Percentiles rank a stretch among this genome's conserved stretches.
These are phyloP conservation scores for Puffinus mauretanicus DNA, from an alignment of 2,113 vertebrate genomes.

Conservation along the genomic window DNA sequence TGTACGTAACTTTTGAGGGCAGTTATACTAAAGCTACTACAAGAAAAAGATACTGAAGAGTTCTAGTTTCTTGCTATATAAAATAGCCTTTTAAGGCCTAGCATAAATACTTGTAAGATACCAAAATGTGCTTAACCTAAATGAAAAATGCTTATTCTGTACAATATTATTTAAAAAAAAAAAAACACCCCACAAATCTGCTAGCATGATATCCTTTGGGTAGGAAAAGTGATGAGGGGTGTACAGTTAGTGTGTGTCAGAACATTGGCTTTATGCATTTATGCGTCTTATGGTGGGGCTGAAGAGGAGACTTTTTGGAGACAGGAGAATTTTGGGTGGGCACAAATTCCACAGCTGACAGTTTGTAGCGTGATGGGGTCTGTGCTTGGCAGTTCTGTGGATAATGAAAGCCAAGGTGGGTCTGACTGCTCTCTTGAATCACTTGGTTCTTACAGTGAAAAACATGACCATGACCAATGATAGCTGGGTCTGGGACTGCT, in stretches of 20 bases:
- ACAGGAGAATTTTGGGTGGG: neutral
- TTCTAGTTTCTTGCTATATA: neutral
- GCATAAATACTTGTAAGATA: neutral
- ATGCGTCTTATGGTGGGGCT: neutral
- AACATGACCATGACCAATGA: neutral
- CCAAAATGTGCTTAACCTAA: neutral
- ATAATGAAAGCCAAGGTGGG: neutral
- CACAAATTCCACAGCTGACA: neutral
- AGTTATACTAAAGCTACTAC: neutral
- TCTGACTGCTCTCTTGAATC: neutral
- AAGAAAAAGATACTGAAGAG: neutral
- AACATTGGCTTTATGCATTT: neutral
- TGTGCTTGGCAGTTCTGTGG: neutral
- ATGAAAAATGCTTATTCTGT: neutral
- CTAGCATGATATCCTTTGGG: neutral
- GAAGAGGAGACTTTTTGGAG: neutral
- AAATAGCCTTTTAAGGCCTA: neutral
- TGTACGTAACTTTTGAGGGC: neutral
- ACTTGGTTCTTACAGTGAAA: neutral
- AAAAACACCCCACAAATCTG: neutral
- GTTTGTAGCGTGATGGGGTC: fast-evolving
- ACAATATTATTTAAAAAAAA: neutral
- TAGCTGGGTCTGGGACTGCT: neutral
- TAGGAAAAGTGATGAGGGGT: neutral
- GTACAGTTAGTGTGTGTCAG: neutral